Conservation (phyloP, 2,113 vertebrate genomes). For the Odobenus rosmarus region DNA sequence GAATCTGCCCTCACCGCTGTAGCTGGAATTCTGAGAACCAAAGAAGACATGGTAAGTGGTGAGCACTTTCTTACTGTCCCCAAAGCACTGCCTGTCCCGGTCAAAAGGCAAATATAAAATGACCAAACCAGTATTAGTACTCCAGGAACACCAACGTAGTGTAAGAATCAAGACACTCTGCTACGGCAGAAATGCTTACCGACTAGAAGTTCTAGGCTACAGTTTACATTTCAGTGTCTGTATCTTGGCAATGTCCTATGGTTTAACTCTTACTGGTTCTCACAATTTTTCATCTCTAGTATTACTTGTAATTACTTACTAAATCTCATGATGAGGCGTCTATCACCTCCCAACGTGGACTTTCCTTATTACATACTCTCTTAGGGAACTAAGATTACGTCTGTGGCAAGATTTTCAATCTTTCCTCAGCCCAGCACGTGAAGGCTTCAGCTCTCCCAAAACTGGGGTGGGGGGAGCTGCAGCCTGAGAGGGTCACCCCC, state of each 20-base stretch:
- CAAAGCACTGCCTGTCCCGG: rapidly evolving
- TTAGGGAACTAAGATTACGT: background rate
- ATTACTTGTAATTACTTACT: background rate
- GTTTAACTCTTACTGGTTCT: background rate
- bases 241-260: rapidly evolving
- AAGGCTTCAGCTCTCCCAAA: background rate
- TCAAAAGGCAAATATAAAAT: rapidly evolving
- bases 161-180: rapidly evolving
- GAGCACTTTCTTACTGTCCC: too few species aligned
- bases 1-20: conserved; percentile 17
- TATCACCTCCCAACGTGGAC: background rate
- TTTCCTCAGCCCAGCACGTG: background rate
- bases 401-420: background rate
- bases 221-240: background rate
- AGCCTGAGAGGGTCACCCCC: rapidly evolving
- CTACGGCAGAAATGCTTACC: background rate
- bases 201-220: rapidly evolving
- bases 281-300: background rate
- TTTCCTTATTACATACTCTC: background rate
- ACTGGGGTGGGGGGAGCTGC: background rate
- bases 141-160: background rate
- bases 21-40: conserved; percentile 67
- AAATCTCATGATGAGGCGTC: background rate
- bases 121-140: rapidly evolving
- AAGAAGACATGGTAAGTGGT: conserved; percentile 31